Evolutionary conservation across 2,113 vertebrate species (phyloP).

Genomic region (Seriola dumerili): DNA sequence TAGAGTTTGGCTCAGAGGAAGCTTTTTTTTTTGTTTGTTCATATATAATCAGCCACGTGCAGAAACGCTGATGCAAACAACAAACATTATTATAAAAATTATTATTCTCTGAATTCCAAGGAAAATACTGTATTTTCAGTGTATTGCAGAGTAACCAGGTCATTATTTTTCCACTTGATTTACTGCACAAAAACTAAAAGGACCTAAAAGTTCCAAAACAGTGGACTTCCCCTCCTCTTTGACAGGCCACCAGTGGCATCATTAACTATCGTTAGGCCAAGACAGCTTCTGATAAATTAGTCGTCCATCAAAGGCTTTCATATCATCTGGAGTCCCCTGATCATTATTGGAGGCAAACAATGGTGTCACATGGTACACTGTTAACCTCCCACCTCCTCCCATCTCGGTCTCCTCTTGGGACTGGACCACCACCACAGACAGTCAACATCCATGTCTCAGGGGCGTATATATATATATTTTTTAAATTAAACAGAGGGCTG

Average conservation of each 20-base stretch:
- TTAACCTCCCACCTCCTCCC: constrained; percentile 54
- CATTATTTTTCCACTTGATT: neutral
- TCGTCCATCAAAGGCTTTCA: constrained; percentile 78
- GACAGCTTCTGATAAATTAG: constrained; percentile 83
- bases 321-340: constrained; percentile 75
- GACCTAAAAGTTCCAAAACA: constrained; percentile 18
- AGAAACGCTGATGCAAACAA: neutral
- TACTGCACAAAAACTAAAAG: neutral
- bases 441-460: constrained; percentile 39
- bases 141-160: neutral
- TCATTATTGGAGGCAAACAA: constrained; percentile 78
- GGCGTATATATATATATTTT: too few species aligned
- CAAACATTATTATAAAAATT: neutral
- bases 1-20: neutral
- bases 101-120: neutral
- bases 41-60: neutral
- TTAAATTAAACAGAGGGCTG: neutral
- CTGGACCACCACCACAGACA: constrained; percentile 51
- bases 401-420: constrained; percentile 50
- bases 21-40: neutral
- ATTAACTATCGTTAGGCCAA: constrained; percentile 78
- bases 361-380: constrained; percentile 63
- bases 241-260: constrained; percentile 64
- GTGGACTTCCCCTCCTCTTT: constrained; percentile 16
- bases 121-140: neutral